Evolutionary conservation across 2,888 invertebrate genomes (phyloP), one percentile per base, ranked within the genome.

Genomic region (Phania funesta): DNA sequence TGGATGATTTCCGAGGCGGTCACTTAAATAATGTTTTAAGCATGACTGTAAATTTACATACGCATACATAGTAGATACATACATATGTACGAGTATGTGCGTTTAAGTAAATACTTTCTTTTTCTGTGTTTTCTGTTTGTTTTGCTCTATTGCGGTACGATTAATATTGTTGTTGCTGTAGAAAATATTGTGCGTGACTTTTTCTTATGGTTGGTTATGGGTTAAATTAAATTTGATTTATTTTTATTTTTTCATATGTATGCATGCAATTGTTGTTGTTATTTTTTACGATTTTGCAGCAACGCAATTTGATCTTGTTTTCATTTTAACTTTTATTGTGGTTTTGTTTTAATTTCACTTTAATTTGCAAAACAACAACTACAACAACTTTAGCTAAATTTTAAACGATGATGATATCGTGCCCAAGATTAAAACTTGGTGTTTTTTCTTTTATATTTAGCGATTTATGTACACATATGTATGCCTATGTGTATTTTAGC

Each of bases 231-330:
- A n/a, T n/a, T n/a, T n/a, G n/a, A n/a, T n/a, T n/a, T n/a, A n/a
- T n/a, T n/a, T n/a, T n/a, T n/a, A n/a, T n/a, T n/a, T n/a, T n/a
- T n/a, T n/a, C n/a, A n/a, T n/a, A n/a, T n/a, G n/a, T n/a, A n/a
- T n/a, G n/a, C n/a, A n/a, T n/a, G n/a, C n/a, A n/a, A n/a, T n/a
- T n/a, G 16, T 32, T 52, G 2, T 52, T 60, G 46, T 16, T 46
- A 9, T 24, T 22, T 29, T 35, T 32, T 65, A 9, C 13, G 41
- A 44, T 52, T 68, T 74, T 50, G n/a, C 62, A 56, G 29, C 46
- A 68, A 68, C 76, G 64, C 71, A 58, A 58, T 71, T 76, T 58
- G 26, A 38, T 76, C 65, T 71, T 64, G 64, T 46, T 76, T 80
- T 64, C 13, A 38, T 41, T 48, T 20, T 16, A 24, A 20, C 16